Conservation (phyloP, 2,113 vertebrate species). For the Tapirus terrestris region DNA sequence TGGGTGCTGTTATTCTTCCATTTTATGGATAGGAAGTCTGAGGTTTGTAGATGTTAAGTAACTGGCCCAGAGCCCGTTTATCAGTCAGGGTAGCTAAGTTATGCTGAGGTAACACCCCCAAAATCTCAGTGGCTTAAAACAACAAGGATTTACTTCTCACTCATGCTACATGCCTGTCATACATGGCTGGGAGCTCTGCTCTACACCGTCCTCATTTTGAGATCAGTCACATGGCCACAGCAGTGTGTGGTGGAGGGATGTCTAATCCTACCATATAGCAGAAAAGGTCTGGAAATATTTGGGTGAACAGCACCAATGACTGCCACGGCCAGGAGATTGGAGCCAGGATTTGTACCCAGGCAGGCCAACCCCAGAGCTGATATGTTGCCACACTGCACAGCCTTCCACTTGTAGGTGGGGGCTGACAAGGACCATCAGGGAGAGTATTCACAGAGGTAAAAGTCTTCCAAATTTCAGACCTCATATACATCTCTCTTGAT, state of each 20-base stretch:
- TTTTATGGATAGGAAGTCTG: neutral
- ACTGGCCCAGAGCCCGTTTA: neutral
- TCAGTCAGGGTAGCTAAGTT: neutral
- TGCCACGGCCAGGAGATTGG: neutral
- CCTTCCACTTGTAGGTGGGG: neutral
- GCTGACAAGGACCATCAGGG: neutral
- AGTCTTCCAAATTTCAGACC: neutral
- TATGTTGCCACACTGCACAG: fast-evolving
- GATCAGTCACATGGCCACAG: neutral
- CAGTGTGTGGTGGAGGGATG: neutral
- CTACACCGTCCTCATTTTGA: neutral
- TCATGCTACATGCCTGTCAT: no score
- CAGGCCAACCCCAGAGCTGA: neutral
- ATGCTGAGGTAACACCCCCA: neutral
- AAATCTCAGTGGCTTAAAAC: neutral
- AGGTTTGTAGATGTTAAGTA: neutral
- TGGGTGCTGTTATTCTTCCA: neutral
- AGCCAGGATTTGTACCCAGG: neutral
- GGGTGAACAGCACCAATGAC: neutral
- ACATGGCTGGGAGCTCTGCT: neutral
- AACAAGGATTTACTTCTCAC: neutral
- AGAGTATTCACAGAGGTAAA: neutral
- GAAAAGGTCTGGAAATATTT: neutral
- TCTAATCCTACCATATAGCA: neutral
- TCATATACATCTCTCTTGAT: neutral